These are phyloP conservation scores for Peromyscus nudipes DNA, from an alignment of 2,797 vertebrate genomes.

Conservation along the genomic window DNA sequence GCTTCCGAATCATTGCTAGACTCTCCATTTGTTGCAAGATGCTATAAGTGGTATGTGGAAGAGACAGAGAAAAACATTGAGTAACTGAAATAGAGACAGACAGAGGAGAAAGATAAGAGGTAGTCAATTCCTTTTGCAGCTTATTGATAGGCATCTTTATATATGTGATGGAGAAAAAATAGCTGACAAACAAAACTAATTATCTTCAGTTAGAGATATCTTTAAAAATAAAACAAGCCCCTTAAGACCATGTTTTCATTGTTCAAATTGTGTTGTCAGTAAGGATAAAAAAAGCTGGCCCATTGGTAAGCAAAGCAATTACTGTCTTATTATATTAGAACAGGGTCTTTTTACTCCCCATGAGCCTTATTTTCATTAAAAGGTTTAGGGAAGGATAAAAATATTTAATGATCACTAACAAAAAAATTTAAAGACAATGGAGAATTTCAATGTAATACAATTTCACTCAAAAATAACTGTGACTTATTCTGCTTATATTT, in stretches of 20 bases:
- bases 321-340: not conserved
- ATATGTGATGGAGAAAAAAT: constrained; percentile 17
- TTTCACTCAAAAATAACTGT: constrained; percentile 46
- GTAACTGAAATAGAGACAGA: not conserved
- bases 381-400: not conserved
- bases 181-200: constrained; percentile 23
- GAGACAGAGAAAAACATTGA: not conserved
- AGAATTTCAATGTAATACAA: not conserved
- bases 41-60: not conserved
- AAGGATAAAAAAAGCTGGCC: constrained; percentile 1
- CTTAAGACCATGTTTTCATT: constrained; percentile 4
- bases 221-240: not conserved
- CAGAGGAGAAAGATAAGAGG: not conserved
- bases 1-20: not conserved
- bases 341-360: not conserved
- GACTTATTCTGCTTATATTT: constrained; percentile 48
- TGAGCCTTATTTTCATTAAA: constrained; percentile 55
- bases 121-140: not conserved
- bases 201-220: constrained; percentile 33
- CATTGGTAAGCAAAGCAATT: not conserved
- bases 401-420: constrained; percentile 1
- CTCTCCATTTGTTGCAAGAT: rapidly evolving
- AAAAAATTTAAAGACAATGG: not conserved
- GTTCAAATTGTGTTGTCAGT: constrained; percentile 40
- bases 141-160: not conserved